Evolutionary conservation across 2,797 vertebrate species (phyloP).

Genomic region (Oceanodroma leucorhoa): DNA sequence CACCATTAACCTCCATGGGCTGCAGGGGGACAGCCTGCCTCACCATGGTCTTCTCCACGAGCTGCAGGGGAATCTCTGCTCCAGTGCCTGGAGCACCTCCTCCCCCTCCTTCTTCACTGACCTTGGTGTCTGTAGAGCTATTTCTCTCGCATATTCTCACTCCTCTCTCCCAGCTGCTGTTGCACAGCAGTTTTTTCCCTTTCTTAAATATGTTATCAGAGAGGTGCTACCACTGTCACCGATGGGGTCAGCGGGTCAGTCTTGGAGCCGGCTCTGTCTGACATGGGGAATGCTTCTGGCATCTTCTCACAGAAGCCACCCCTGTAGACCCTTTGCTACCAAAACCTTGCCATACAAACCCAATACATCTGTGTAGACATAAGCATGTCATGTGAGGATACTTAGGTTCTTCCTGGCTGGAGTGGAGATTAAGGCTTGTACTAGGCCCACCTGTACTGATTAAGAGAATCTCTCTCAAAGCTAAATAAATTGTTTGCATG

Average conservation of each 20-base stretch:
- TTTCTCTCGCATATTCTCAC: neutral
- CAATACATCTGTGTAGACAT: neutral
- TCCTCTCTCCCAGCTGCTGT: neutral
- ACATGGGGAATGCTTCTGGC: neutral
- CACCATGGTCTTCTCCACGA: fast-evolving
- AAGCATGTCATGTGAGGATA: neutral
- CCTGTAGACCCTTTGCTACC: neutral
- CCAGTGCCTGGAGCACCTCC: no score
- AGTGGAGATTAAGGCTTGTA: neutral
- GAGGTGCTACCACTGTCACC: fast-evolving
- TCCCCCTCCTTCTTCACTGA: neutral
- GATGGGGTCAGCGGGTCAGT: fast-evolving
- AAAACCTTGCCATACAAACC: neutral
- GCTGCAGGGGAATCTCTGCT: neutral
- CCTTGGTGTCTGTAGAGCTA: neutral
- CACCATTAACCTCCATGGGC: neutral
- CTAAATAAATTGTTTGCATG: neutral
- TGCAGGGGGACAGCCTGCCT: neutral
- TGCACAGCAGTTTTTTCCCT: neutral
- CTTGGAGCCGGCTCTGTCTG: neutral
- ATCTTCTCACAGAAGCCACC: neutral
- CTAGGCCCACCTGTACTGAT: neutral
- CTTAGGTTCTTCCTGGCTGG: neutral
- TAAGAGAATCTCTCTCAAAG: neutral
- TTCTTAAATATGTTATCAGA: neutral